A percentile compares a stretch with the other conserved stretches of the same genome.
Evolutionary conservation across 2,888 invertebrate genomes (phyloP).

Genomic region (Lysandra coridon): DNA sequence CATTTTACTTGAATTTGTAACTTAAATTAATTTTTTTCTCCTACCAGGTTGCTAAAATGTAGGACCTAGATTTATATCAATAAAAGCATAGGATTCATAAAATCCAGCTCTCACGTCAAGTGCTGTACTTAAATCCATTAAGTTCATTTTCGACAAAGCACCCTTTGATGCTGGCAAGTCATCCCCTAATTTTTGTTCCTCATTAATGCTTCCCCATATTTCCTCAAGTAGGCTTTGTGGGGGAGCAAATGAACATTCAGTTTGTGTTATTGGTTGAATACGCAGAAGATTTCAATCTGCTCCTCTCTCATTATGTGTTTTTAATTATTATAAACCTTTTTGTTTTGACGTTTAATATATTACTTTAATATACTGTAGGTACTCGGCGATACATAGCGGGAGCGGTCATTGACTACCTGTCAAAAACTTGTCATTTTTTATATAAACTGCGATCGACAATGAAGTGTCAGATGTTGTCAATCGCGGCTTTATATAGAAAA

Average conservation of each 20-base stretch:
- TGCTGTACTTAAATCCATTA: conserved; percentile 7
- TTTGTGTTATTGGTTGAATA: conserved; percentile 9
- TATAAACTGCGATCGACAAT: too few species aligned
- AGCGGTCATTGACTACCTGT: too few species aligned
- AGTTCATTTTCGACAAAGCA: conserved; percentile 9
- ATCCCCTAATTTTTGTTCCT: conserved; percentile 21
- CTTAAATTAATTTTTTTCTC: neutral
- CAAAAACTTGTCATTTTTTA: too few species aligned
- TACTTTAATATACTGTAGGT: too few species aligned
- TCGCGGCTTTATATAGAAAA: too few species aligned
- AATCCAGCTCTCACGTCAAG: neutral
- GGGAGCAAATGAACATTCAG: conserved; percentile 20
- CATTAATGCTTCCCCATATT: conserved; percentile 17
- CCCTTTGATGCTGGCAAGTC: conserved; percentile 5
- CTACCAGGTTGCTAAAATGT: too few species aligned
- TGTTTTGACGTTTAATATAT: neutral
- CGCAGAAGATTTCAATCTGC: neutral
- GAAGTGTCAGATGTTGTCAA: too few species aligned
- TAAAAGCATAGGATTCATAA: conserved; percentile 6
- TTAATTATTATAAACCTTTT: neutral
- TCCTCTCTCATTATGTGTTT: neutral
- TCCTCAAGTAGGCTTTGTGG: conserved; percentile 22
- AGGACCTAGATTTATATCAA: neutral
- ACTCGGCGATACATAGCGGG: too few species aligned
- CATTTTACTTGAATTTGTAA: neutral